Percentiles rank a stretch among this genome's conserved stretches.
Conservation (phyloP, 1,140 invertebrate genomes). For the Drosophila dunni region DNA sequence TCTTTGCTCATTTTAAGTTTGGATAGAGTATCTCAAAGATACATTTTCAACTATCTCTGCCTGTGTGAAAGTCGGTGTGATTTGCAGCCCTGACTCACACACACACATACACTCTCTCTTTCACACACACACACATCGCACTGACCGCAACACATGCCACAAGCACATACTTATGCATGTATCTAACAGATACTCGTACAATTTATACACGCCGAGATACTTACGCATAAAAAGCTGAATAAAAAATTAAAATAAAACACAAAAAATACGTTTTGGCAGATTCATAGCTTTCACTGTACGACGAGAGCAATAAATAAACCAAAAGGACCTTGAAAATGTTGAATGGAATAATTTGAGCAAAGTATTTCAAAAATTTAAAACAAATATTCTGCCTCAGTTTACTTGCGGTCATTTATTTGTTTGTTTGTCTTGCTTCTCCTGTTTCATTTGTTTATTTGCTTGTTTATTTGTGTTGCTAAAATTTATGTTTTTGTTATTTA, state of each 20-base stretch:
- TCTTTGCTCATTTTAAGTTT: background rate
- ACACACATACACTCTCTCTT: background rate
- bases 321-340: constrained; percentile 45
- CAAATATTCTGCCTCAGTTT: constrained; percentile 28
- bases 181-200: constrained; percentile 19
- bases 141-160: constrained; percentile 19
- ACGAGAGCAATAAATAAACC: constrained; percentile 38
- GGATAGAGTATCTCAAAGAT: background rate
- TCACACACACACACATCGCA: background rate
- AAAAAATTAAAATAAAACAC: background rate
- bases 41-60: background rate
- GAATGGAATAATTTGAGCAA: constrained; percentile 42
- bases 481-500: constrained; percentile 28
- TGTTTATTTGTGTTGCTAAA: constrained; percentile 11
- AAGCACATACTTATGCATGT: constrained; percentile 21
- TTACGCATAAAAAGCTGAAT: constrained; percentile 20
- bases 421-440: constrained; percentile 1
- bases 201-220: constrained; percentile 9
- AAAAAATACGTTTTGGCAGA: constrained; percentile 21
- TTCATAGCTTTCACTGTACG: constrained; percentile 31
- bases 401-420: constrained; percentile 27
- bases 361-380: constrained; percentile 46
- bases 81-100: constrained; percentile 6
- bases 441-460: background rate
- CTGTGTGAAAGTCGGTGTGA: background rate